Percentiles rank a stretch among this genome's conserved stretches.
These are phyloP conservation scores for Sarcoramphus papa DNA, from an alignment of 2,797 vertebrate species.

Conservation along the genomic window DNA sequence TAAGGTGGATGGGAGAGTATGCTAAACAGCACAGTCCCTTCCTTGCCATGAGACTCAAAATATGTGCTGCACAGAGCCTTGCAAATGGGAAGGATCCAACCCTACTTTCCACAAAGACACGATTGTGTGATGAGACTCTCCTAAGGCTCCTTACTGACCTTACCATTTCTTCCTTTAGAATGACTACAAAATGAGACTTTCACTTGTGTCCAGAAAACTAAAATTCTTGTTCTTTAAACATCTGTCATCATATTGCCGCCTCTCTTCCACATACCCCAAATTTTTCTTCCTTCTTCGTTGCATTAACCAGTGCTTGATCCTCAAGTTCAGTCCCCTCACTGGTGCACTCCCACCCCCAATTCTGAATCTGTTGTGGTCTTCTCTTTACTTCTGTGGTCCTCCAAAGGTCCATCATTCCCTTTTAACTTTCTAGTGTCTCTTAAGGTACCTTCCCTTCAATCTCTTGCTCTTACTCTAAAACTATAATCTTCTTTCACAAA, in stretches of 20 bases:
- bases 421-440: neutral
- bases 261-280: neutral
- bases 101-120: neutral
- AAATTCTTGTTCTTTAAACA: neutral
- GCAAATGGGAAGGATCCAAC: neutral
- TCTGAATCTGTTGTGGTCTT: neutral
- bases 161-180: neutral
- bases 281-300: neutral
- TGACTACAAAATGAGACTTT: neutral
- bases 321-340: neutral
- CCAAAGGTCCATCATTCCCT: neutral
- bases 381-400: neutral
- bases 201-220: neutral
- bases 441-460: neutral
- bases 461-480: neutral
- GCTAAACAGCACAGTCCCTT: neutral
- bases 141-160: neutral
- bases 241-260: neutral
- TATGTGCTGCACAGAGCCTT: neutral
- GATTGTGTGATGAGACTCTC: neutral
- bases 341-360: neutral
- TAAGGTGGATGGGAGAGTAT: neutral
- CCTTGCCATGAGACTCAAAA: neutral
- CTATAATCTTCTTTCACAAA: neutral
- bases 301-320: neutral